Percentiles rank a stretch among this genome's conserved stretches.
phyloP scores from a whole-genome alignment of 2,113 vertebrate species.

The Trogon surrucura region DNA sequence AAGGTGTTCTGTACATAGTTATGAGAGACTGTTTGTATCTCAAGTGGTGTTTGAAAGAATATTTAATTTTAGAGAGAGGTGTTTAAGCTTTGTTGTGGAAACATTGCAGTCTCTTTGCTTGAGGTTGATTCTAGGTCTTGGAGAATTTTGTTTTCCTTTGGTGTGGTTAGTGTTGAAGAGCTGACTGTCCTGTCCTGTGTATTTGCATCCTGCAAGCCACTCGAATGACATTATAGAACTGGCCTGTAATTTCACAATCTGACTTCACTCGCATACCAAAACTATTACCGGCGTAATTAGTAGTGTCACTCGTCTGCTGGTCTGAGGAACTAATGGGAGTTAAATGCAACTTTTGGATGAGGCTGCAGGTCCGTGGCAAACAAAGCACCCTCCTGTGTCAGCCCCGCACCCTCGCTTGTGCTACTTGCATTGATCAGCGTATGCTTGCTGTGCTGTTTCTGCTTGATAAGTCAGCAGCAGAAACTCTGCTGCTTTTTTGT shows the following conservation, averaged over 20 bases:
- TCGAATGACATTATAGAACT: not conserved
- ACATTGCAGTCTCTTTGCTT: not conserved
- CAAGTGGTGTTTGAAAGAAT: not conserved
- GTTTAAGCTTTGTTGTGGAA: slow-evolving; percentile 17
- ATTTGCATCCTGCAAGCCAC: not conserved
- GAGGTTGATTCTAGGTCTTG: not conserved
- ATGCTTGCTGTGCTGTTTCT: slow-evolving; percentile 40
- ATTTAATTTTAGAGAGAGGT: not conserved
- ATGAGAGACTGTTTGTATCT: not conserved
- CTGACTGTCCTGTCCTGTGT: not conserved
- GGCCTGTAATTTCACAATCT: not conserved
- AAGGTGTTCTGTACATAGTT: not conserved
- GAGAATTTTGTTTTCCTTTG: not conserved
- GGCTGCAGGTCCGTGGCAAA: not conserved
- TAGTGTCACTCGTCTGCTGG: not conserved
- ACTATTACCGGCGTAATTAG: not conserved
- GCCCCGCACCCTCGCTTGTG: not conserved
- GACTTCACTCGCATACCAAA: not conserved
- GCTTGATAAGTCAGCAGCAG: slow-evolving; percentile 43
- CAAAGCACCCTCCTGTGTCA: not conserved
- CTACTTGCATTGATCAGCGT: not conserved
- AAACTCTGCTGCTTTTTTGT: slow-evolving; percentile 10
- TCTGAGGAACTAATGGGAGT: not conserved
- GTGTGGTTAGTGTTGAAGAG: not conserved
- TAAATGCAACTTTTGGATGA: not conserved